A percentile compares a stretch with the other conserved stretches of the same genome.
Conservation (phyloP, 2,797 vertebrate species). For the Cossypha heuglini region DNA sequence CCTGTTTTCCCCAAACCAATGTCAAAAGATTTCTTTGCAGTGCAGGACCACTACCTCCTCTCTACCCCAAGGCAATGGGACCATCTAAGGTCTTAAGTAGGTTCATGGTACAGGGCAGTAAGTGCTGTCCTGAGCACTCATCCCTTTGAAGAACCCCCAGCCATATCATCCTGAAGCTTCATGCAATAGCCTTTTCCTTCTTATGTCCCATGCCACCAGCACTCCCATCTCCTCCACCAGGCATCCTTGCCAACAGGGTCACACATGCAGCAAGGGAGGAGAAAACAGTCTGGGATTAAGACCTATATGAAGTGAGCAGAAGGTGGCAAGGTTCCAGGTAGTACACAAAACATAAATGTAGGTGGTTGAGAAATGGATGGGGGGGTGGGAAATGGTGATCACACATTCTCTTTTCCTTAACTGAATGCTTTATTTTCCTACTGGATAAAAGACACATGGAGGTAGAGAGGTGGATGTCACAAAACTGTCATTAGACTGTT, state of each 20-base stretch:
- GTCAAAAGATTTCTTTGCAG: background rate
- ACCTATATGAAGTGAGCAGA: background rate
- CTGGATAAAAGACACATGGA: slow-evolving; percentile 11
- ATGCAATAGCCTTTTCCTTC: background rate
- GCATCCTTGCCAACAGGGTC: background rate
- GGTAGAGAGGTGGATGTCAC: slow-evolving; percentile 18
- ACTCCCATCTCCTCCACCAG: background rate
- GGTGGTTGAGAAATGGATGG: background rate
- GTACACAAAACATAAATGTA: background rate
- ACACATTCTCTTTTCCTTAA: background rate
- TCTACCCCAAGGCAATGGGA: background rate
- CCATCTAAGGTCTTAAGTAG: background rate
- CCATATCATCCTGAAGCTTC: background rate
- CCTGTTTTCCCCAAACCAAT: background rate
- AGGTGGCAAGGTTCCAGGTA: background rate
- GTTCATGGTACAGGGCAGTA: background rate
- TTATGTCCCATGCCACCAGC: accelerated
- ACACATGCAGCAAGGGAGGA: background rate
- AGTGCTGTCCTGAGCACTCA: background rate
- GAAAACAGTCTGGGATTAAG: background rate
- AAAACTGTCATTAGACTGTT: slow-evolving; percentile 48
- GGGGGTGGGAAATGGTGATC: background rate
- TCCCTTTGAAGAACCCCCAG: background rate
- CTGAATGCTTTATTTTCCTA: slow-evolving; percentile 17
- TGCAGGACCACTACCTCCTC: background rate